Base-by-base conservation (phyloP, 2,113 vertebrate species). In the Tetraodon nigroviridis region DNA sequence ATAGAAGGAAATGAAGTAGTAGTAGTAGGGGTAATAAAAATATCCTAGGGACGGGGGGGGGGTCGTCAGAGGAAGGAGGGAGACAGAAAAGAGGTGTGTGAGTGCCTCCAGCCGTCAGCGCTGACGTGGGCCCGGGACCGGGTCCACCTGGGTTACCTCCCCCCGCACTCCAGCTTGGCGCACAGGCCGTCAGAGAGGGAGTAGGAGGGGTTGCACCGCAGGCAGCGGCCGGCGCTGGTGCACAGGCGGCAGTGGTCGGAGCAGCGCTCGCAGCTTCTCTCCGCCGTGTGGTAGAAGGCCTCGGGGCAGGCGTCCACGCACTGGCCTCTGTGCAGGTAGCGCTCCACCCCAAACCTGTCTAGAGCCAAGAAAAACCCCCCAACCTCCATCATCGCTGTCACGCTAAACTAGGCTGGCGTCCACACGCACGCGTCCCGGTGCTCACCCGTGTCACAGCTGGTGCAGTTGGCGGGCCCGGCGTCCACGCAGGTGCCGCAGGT, bases 401-500 rank as follows among this genome's bases (percentile, higher is more conserved):
- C 12, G 32, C 8, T 32, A 7, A 32, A 32, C 8, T 32, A 32
- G 8, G 45, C 18, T 47, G 17, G 18, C 20, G 18, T 17, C 17
- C 7, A 41, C 32, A 56, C 46, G 49, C 17, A 2, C 19, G 0
- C 14, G 21, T 20, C 53, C 47, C 22, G 2, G 5, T 4, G 20
- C 83, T 92, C 76, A 98, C 95, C 95, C 69, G 64, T 91, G 71
- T 92, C 88, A 80, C 95, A 98, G 67, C 86, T 53, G 2, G 85
- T 94, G 11, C 95, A 98, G 85, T 91, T 90, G 62, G 85, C 86
- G 48, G 91, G 82, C 18, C 90, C 92, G 16, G 83, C 89, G n/a
- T 92, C 93, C 57, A 68, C 78, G 76, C 96, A 98, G 49, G 86
- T 83, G 47, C 81, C 83, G 75, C 95, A 98, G 63, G 92, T 95